Evolutionary conservation across 1,140 invertebrate species (phyloP).

Genomic region (Drosophila obscura): DNA sequence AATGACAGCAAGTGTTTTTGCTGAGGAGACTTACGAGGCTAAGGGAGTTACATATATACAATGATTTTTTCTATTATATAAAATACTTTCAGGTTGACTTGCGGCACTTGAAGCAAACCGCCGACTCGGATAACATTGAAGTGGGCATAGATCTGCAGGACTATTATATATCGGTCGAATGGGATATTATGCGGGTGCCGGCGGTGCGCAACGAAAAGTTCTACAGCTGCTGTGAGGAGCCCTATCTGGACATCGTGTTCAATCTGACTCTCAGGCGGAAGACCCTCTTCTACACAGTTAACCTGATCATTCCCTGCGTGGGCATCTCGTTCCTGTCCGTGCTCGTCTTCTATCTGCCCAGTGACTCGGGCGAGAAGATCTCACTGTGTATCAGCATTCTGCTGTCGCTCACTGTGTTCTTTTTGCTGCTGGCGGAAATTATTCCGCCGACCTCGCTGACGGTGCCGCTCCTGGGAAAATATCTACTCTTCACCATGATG

Average conservation of each 20-base stretch:
- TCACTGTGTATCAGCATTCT: constrained; percentile 99
- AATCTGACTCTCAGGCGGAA: constrained; percentile 98
- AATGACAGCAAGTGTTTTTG: not conserved
- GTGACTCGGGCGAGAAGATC: constrained; percentile 98
- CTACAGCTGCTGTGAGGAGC: constrained; percentile 95
- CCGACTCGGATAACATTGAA: constrained; percentile 92
- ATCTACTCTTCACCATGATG: constrained; percentile 99
- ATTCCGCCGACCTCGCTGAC: constrained; percentile 99
- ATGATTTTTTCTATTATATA: not conserved
- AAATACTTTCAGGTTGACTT: constrained; percentile 89
- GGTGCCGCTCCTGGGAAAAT: constrained; percentile 98
- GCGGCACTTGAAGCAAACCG: constrained; percentile 91
- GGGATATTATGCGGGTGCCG: constrained; percentile 97
- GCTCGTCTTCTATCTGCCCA: constrained; percentile 99
- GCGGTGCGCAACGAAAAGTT: constrained; percentile 94
- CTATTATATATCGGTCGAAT: constrained; percentile 98
- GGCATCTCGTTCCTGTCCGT: constrained; percentile 98
- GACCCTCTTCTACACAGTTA: constrained; percentile 98
- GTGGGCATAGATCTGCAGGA: constrained; percentile 96
- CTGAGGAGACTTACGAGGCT: too few species aligned
- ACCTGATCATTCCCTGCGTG: constrained; percentile 97
- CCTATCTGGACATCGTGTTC: constrained; percentile 98
- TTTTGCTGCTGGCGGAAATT: constrained; percentile 98
- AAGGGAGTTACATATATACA: too few species aligned
- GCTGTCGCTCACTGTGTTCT: constrained; percentile 99